Conservation (phyloP, 2,113 vertebrate species). For the Rhegmatorhina hoffmannsi region DNA sequence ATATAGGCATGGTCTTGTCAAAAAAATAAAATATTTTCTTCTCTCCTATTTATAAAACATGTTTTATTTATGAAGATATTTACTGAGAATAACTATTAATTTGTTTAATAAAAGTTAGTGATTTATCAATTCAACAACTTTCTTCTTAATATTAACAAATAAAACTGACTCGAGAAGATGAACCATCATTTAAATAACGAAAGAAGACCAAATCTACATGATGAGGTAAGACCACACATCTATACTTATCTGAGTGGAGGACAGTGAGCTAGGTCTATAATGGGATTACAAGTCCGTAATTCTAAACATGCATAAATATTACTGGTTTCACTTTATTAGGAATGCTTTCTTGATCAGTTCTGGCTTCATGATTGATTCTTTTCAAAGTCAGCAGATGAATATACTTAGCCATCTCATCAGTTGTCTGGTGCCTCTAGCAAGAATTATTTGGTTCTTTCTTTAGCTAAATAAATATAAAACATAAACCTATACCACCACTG, state of each 20-base stretch:
- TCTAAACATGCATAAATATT: slow-evolving; percentile 44
- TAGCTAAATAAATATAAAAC: slow-evolving; percentile 22
- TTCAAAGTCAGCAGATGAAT: slow-evolving; percentile 6
- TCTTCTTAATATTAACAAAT: neutral
- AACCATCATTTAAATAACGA: neutral
- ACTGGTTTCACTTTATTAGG: slow-evolving; percentile 46
- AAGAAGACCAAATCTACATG: neutral
- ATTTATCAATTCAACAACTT: neutral
- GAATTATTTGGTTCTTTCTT: neutral
- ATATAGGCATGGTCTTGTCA: neutral
- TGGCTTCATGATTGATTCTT: neutral
- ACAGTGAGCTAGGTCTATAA: slow-evolving; percentile 21
- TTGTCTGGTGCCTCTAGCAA: neutral
- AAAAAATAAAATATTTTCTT: neutral
- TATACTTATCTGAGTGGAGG: neutral
- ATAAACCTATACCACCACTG: neutral
- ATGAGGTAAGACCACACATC: neutral
- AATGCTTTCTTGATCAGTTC: slow-evolving; percentile 10
- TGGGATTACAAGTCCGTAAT: slow-evolving; percentile 16
- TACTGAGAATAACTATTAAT: neutral
- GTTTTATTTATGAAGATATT: neutral
- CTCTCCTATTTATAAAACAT: neutral
- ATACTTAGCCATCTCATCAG: neutral
- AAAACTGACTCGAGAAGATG: neutral
- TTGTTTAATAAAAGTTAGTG: neutral